A percentile compares a stretch with the other conserved stretches of the same genome.
Evolutionary conservation across 2,113 vertebrate species (phyloP).

Genomic region (Siniperca chuatsi): DNA sequence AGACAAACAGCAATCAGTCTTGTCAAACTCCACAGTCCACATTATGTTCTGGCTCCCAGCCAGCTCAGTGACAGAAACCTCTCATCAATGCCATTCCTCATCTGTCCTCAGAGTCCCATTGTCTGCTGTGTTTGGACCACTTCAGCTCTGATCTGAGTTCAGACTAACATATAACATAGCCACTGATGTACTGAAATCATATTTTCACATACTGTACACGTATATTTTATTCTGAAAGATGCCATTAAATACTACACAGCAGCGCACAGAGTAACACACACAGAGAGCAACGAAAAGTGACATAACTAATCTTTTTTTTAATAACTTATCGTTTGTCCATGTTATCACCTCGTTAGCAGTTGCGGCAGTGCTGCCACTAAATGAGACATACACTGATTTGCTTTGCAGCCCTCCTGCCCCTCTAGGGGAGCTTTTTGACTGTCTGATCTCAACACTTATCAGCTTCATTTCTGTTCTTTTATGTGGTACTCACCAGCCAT

Average conservation of each 20-base stretch:
- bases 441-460: constrained; percentile 76
- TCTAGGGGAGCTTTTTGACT: constrained; percentile 59
- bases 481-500: constrained; percentile 76
- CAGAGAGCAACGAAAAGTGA: constrained; percentile 19
- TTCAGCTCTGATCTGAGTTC: constrained; percentile 48
- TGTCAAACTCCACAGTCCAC: constrained; percentile 68
- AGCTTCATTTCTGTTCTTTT: constrained; percentile 74
- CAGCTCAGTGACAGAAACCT: constrained; percentile 69
- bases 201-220: constrained; percentile 9
- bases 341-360: constrained; percentile 70
- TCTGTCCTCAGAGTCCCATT: constrained; percentile 71
- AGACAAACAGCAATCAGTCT: constrained; percentile 57
- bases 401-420: constrained; percentile 47
- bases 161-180: constrained; percentile 33
- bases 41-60: constrained; percentile 67
- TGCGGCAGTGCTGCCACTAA: constrained; percentile 41
- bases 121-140: constrained; percentile 52
- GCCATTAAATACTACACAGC: constrained; percentile 3
- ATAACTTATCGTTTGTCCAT: constrained; percentile 46
- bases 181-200: constrained; percentile 12
- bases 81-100: constrained; percentile 72
- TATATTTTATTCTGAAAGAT: constrained; percentile 10
- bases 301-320: constrained; percentile 37
- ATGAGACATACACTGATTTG: constrained; percentile 48
- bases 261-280: background rate